These are phyloP conservation scores for Glomeris maerens DNA, from an alignment of 1,140 invertebrate genomes.

Conservation along the genomic window DNA sequence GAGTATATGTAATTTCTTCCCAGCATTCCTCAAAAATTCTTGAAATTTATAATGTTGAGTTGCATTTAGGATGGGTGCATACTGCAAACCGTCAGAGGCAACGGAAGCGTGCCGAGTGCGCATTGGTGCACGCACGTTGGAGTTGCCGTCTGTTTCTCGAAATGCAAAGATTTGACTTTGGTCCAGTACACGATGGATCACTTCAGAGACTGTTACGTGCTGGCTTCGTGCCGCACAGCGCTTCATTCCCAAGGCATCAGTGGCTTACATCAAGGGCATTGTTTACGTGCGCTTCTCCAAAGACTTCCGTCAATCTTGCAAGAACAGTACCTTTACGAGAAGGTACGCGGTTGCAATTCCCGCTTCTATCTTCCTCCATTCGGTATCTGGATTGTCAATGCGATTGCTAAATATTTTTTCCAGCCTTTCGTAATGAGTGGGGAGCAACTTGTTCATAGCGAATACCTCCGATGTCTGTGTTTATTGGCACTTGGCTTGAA, in stretches of 20 bases:
- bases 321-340: slow-evolving; percentile 44
- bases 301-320: slow-evolving; percentile 38
- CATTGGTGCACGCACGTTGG: slow-evolving; percentile 37
- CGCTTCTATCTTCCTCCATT: too few relatives aligned
- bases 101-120: slow-evolving; percentile 36
- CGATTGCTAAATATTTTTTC: slow-evolving; percentile 12
- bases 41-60: neutral
- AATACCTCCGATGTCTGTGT: slow-evolving; percentile 43
- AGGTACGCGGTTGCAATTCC: slow-evolving; percentile 22
- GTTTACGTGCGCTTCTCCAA: slow-evolving; percentile 37
- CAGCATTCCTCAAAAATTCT: neutral
- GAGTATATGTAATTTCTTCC: slow-evolving; percentile 14
- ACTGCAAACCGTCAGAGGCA: slow-evolving; percentile 40
- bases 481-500: slow-evolving; percentile 40
- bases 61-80: slow-evolving; percentile 36
- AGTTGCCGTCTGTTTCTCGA: slow-evolving; percentile 37
- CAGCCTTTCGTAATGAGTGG: slow-evolving; percentile 37
- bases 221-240: slow-evolving; percentile 36
- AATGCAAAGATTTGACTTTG: slow-evolving; percentile 39
- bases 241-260: slow-evolving; percentile 39
- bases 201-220: slow-evolving; percentile 31
- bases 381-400: neutral
- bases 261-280: slow-evolving; percentile 41
- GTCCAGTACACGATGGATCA: slow-evolving; percentile 33
- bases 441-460: slow-evolving; percentile 43